phyloP scores from a whole-genome alignment of 2,888 invertebrate species.

The Conistra vaccinii region DNA sequence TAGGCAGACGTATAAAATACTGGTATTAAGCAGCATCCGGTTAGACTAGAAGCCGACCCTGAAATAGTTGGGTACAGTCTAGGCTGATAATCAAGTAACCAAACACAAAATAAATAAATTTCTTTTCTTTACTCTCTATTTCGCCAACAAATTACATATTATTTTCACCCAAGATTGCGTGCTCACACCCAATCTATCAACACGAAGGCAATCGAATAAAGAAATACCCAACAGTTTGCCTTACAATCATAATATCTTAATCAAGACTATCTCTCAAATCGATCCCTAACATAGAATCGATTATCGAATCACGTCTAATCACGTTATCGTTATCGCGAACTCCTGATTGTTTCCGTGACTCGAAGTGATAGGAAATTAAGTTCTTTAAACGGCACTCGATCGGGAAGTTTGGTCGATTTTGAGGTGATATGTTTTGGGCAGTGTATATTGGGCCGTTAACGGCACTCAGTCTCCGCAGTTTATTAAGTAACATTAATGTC shows the following conservation, averaged over 20 bases:
- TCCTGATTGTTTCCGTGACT: conserved; percentile 59
- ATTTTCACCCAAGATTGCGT: conserved; percentile 34
- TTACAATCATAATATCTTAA: conserved; percentile 50
- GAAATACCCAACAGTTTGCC: conserved; percentile 20
- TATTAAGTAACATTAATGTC: too few species aligned
- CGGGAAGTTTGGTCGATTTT: neutral
- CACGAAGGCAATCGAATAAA: conserved; percentile 39
- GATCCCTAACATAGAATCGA: conserved; percentile 32
- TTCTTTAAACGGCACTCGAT: conserved; percentile 30
- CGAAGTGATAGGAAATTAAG: conserved; percentile 57
- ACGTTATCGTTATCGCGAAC: conserved; percentile 49
- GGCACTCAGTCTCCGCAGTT: too few species aligned
- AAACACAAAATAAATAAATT: conserved; percentile 1
- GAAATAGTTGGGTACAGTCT: neutral
- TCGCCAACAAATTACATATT: conserved; percentile 23
- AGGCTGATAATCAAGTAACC: neutral
- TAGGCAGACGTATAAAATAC: neutral
- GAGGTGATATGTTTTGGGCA: too few species aligned
- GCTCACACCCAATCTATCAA: conserved; percentile 36
- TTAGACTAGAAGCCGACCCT: neutral
- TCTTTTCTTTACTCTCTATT: conserved; percentile 1
- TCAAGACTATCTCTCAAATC: conserved; percentile 43
- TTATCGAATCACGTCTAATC: conserved; percentile 55
- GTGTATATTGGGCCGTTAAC: too few species aligned
- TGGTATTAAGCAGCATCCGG: neutral